Base-by-base conservation (phyloP, 2,888 invertebrate species). In the Amphiduros pacificus region DNA sequence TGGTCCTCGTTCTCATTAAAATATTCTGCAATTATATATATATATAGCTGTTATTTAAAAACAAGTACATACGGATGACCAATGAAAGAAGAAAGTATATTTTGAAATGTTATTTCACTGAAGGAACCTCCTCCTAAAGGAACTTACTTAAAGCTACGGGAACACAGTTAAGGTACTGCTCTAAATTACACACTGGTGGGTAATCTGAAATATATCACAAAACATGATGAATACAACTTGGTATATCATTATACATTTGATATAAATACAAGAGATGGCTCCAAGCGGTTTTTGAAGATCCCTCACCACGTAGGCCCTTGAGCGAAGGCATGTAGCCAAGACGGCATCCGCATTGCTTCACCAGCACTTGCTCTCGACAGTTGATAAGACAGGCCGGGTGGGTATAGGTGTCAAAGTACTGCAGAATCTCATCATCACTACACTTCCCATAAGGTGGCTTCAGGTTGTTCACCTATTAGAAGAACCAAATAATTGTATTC, bases 261-360 rank as follows among this genome's bases (percentile, higher is more conserved):
- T n/a, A n/a, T n/a, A n/a, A n/a, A n/a, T n/a, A n/a, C n/a, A n/a
- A n/a, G n/a, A n/a, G n/a, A n/a, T n/a, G n/a, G n/a, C n/a, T n/a
- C n/a, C n/a, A n/a, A n/a, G n/a, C n/a, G n/a, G n/a, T n/a, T n/a
- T n/a, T n/a, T n/a, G n/a, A n/a, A n/a, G n/a, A n/a, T n/a, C n/a
- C n/a, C n/a, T n/a, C n/a, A n/a, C n/a, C n/a, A n/a, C n/a, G n/a
- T n/a, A n/a, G n/a, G n/a, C n/a, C n/a, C n/a, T n/a, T n/a, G n/a
- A n/a, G n/a, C n/a, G n/a, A n/a, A 6, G 74, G 72, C 73, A 76
- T 68, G 61, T 68, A 71, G 49, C 65, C 48, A 29, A 73, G 70
- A 29, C 76, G 53, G 49, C 65, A 65, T 36, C 60, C 54, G 40
- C 66, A 66, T 6, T 4, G 27, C 11, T 36, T 32, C 44, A 50